A percentile compares a stretch with the other conserved stretches of the same genome.
phyloP scores from a whole-genome alignment of 2,797 vertebrate genomes.

The Dicrostonyx torquatus region DNA sequence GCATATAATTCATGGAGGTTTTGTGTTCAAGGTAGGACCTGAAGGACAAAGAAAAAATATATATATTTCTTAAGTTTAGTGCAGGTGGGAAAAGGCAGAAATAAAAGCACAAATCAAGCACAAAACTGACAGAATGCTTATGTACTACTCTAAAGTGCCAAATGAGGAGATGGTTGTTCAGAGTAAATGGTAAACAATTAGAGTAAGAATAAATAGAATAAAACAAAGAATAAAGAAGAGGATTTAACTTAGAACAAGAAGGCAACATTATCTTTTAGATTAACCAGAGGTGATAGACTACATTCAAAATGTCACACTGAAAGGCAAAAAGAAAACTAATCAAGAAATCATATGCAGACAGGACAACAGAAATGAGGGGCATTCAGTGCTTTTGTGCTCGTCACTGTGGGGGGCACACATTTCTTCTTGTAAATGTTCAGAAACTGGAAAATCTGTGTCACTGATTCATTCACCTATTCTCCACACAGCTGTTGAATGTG shows the following conservation, averaged over 20 bases:
- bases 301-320: constrained; percentile 26
- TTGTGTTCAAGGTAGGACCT: constrained; percentile 97
- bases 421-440: not conserved
- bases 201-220: constrained; percentile 9
- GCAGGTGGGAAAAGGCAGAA: constrained; percentile 31
- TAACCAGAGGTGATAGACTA: constrained; percentile 23
- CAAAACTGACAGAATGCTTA: not conserved
- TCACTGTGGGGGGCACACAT: not conserved
- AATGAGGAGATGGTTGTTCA: not conserved
- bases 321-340: constrained; percentile 32
- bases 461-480: not conserved
- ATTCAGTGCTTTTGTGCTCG: not conserved
- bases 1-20: constrained; percentile 97
- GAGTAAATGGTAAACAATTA: constrained; percentile 12
- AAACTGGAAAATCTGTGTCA: not conserved
- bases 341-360: not conserved
- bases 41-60: constrained; percentile 71
- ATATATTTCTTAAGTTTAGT: constrained; percentile 53
- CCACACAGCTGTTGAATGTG: not conserved
- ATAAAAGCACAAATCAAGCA: constrained; percentile 46
- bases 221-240: not conserved
- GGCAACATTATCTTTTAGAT: not conserved
- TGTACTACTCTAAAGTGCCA: not conserved
- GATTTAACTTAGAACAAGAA: constrained; percentile 48
- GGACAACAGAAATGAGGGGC: not conserved